Conservation (phyloP, 2,888 invertebrate species). For the Pandemis cinnamomeana region DNA sequence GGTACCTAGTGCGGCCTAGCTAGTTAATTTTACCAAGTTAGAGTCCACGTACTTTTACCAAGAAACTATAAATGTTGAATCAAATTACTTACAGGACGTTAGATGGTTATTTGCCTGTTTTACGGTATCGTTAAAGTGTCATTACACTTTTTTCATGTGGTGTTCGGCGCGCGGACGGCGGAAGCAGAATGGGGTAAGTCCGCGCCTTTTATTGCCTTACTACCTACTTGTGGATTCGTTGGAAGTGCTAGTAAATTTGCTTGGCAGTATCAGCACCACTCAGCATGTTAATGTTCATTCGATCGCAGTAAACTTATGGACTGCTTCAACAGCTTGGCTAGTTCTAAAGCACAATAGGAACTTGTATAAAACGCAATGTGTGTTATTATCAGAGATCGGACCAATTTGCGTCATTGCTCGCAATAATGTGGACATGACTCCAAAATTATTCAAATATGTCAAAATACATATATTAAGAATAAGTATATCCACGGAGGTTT, state of each 20-base stretch:
- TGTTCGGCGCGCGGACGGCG: slow-evolving; percentile 61
- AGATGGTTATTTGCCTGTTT: slow-evolving; percentile 64
- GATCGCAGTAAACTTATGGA: slow-evolving; percentile 44
- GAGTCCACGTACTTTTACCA: slow-evolving; percentile 50
- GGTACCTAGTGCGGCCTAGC: too few relatives aligned
- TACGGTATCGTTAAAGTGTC: slow-evolving; percentile 76
- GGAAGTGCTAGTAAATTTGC: slow-evolving; percentile 52
- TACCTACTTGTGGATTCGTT: slow-evolving; percentile 72
- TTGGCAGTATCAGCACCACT: slow-evolving; percentile 41
- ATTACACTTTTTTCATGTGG: slow-evolving; percentile 82
- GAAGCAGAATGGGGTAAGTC: slow-evolving; percentile 85
- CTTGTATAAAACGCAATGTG: not conserved
- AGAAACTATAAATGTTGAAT: slow-evolving; percentile 71
- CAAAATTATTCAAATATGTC: too few relatives aligned
- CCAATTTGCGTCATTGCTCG: too few relatives aligned
- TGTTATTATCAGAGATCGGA: too few relatives aligned
- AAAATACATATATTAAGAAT: too few relatives aligned
- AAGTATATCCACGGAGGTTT: too few relatives aligned
- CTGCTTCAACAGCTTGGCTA: not conserved
- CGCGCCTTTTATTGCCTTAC: slow-evolving; percentile 62
- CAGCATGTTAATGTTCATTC: slow-evolving; percentile 45
- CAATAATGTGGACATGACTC: too few relatives aligned
- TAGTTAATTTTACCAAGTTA: too few relatives aligned
- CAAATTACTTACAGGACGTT: slow-evolving; percentile 61
- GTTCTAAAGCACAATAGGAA: not conserved